Conservation (phyloP, 1,140 invertebrate species). For the Medauroidea extradentata region DNA sequence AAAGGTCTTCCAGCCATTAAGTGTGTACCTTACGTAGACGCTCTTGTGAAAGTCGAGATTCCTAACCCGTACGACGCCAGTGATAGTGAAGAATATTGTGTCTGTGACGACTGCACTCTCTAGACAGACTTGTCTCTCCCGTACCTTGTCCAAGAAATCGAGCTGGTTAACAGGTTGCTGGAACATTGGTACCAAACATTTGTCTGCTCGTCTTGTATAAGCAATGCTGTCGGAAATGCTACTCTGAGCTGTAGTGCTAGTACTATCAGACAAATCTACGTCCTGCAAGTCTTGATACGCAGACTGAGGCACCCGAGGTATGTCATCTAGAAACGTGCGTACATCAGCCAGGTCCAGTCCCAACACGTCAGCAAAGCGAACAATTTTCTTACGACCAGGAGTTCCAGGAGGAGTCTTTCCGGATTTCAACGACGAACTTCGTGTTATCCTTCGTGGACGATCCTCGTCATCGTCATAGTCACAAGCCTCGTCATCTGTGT, state of each 20-base stretch:
- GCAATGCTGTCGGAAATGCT: too few relatives aligned
- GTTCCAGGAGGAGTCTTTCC: conserved; percentile 89
- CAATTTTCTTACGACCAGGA: conserved; percentile 86
- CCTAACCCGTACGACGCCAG: conserved; percentile 78
- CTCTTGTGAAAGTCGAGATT: conserved; percentile 91
- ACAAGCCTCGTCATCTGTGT: conserved; percentile 2
- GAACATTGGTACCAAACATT: conserved; percentile 68
- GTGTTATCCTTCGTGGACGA: conserved; percentile 55
- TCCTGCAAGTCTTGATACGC: conserved; percentile 69
- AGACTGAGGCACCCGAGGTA: conserved; percentile 80
- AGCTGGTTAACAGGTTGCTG: conserved; percentile 69
- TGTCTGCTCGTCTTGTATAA: conserved; percentile 47
- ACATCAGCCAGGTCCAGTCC: conserved; percentile 90
- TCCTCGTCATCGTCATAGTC: conserved; percentile 32
- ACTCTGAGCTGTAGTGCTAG: background rate
- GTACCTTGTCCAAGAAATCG: conserved; percentile 74
- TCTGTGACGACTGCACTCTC: conserved; percentile 78
- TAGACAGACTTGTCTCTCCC: conserved; percentile 68
- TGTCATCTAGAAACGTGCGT: conserved; percentile 82
- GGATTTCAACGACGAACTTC: conserved; percentile 83
- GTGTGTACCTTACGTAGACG: conserved; percentile 79
- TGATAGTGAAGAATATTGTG: conserved; percentile 66
- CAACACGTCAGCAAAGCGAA: conserved; percentile 90
- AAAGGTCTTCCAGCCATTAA: conserved; percentile 80
- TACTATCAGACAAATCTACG: conserved; percentile 40